Evolutionary conservation across 1,140 invertebrate species (phyloP).

Genomic region (Euglossa dilemma): DNA sequence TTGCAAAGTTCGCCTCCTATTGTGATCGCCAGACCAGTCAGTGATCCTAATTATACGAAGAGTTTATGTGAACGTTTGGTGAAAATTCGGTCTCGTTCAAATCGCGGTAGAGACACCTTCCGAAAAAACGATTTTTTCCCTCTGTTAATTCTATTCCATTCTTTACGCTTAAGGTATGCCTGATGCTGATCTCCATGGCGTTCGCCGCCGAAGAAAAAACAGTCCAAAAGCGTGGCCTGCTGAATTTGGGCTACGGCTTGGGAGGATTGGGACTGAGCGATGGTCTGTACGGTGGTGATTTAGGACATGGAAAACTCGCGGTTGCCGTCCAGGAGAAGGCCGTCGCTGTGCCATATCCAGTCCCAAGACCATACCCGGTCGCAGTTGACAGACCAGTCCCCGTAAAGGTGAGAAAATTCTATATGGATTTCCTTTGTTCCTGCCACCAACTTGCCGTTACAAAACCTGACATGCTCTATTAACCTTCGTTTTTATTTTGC

Average conservation of each 20-base stretch:
- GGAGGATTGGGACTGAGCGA: not conserved
- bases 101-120: not conserved
- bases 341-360: constrained; percentile 71
- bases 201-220: constrained; percentile 73
- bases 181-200: constrained; percentile 75
- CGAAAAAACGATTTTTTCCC: not conserved
- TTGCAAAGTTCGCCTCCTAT: not conserved
- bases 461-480: constrained; percentile 4
- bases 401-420: constrained; percentile 74
- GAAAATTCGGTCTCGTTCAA: not conserved
- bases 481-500: not conserved
- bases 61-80: not conserved
- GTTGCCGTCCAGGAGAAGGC: constrained; percentile 53
- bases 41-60: not conserved
- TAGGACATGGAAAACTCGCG: constrained; percentile 8
- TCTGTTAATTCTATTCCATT: not conserved
- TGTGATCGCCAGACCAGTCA: not conserved
- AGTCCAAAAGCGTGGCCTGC: constrained; percentile 78
- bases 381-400: constrained; percentile 78
- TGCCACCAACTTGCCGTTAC: not conserved
- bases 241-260: constrained; percentile 30
- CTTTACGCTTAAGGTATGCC: constrained; percentile 70
- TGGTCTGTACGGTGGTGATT: not conserved
- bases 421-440: too few species aligned
- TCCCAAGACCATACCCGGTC: constrained; percentile 75